Evolutionary conservation across 1,140 invertebrate genomes (phyloP).

Genomic region (Drosophila albomicans): DNA sequence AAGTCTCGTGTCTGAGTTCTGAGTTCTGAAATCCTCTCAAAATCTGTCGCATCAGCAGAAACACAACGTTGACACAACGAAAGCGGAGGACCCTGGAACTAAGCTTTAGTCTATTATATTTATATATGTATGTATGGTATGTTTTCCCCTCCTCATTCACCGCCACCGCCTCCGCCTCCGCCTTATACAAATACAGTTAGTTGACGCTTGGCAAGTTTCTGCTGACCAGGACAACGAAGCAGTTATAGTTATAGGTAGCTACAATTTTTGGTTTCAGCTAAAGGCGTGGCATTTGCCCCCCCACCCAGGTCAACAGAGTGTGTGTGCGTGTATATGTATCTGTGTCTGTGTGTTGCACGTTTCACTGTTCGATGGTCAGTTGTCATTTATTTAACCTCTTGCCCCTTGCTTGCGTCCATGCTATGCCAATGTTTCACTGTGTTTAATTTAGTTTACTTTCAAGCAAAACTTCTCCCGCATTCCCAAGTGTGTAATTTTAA

Average conservation of each 20-base stretch:
- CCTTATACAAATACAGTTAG: conserved; percentile 73
- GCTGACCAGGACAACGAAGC: conserved; percentile 72
- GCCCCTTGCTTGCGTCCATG: not conserved
- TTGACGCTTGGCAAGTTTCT: conserved; percentile 59
- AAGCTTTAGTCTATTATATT: conserved; percentile 45
- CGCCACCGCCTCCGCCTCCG: no score
- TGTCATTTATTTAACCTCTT: conserved; percentile 48
- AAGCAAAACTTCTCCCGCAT: conserved; percentile 64
- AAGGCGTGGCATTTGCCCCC: conserved; percentile 17
- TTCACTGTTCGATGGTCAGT: conserved; percentile 57
- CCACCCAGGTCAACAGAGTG: conserved; percentile 7
- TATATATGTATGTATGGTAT: conserved; percentile 30
- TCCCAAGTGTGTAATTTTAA: conserved; percentile 80
- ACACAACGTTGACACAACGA: conserved; percentile 8
- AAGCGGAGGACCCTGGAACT: not conserved
- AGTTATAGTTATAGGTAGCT: conserved; percentile 10
- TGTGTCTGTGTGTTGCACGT: conserved; percentile 43
- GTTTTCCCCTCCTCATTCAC: not conserved
- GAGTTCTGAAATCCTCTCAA: conserved; percentile 28
- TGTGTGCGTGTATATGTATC: not conserved
- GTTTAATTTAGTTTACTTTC: conserved; percentile 78
- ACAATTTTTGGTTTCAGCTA: conserved; percentile 4
- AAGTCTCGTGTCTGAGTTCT: not conserved
- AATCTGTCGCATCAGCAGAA: conserved; percentile 78
- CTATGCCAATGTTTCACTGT: conserved; percentile 36